Conservation (phyloP, 2,113 vertebrate species). For the Charadrius vociferus region DNA sequence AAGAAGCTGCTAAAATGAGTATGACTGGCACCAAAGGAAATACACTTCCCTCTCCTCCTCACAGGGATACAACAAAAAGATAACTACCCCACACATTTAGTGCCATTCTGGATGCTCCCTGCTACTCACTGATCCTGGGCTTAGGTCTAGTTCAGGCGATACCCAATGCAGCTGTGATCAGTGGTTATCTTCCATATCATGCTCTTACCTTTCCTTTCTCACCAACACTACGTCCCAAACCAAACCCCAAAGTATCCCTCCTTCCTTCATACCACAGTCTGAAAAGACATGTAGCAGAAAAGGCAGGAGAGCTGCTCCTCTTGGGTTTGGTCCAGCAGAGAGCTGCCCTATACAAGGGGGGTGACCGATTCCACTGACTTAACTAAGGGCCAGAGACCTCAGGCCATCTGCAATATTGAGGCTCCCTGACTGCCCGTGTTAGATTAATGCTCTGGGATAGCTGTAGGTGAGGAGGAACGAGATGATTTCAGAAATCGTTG, state of each 20-base stretch:
- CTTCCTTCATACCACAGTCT: not conserved
- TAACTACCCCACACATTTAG: not conserved
- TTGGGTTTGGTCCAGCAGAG: accelerated
- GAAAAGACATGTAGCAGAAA: not conserved
- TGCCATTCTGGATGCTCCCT: not conserved
- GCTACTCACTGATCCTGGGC: not conserved
- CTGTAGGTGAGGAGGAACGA: not conserved
- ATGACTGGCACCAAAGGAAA: not conserved
- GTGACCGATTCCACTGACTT: not conserved
- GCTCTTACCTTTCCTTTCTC: not conserved
- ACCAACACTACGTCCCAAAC: not conserved
- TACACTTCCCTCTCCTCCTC: not conserved
- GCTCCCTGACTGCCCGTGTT: not conserved
- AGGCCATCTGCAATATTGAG: not conserved
- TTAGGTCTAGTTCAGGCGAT: not conserved
- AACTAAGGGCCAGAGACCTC: not conserved
- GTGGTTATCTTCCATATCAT: not conserved
- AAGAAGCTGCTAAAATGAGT: not conserved
- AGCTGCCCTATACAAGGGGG: accelerated
- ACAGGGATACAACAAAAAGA: not conserved
- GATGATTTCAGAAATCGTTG: not conserved
- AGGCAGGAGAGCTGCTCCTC: not conserved
- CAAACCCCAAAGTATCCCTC: not conserved
- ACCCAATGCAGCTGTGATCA: not conserved
- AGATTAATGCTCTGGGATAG: not conserved